Conservation (phyloP, 2,888 invertebrate genomes). For the Ectropis crepuscularia region DNA sequence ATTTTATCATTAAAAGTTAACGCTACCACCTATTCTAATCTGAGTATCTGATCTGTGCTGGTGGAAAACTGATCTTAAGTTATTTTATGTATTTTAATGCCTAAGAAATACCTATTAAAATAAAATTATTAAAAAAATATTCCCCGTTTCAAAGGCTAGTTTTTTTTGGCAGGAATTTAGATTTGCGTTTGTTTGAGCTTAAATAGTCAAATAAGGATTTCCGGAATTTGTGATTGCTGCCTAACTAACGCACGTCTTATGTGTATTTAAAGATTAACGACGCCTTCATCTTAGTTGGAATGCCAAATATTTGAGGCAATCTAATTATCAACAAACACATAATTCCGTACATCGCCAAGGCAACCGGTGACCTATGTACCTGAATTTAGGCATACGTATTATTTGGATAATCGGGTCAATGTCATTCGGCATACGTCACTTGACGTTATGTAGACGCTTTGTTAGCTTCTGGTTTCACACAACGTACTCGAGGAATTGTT, state of each 20-base stretch:
- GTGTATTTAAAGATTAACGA: slow-evolving; percentile 17
- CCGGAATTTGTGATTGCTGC: slow-evolving; percentile 7
- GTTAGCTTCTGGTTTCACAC: slow-evolving; percentile 12
- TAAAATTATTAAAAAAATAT: background rate
- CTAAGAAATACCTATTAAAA: background rate
- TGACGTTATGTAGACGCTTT: background rate
- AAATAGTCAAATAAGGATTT: slow-evolving; percentile 14
- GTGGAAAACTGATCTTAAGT: too few species aligned
- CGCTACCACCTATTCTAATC: too few species aligned
- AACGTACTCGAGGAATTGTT: slow-evolving; percentile 9
- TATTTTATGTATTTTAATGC: too few species aligned
- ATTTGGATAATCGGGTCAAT: slow-evolving; percentile 50
- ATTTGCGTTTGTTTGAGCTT: slow-evolving; percentile 4
- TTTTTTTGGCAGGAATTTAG: background rate
- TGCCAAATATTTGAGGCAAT: slow-evolving; percentile 37
- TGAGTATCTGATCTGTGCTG: too few species aligned
- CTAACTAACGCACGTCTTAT: background rate
- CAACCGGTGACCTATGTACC: slow-evolving; percentile 19
- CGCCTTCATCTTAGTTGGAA: slow-evolving; percentile 16
- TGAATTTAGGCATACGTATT: slow-evolving; percentile 27
- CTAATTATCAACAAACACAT: slow-evolving; percentile 41
- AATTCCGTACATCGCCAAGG: slow-evolving; percentile 42
- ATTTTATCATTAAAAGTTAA: too few species aligned
- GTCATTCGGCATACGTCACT: slow-evolving; percentile 30
- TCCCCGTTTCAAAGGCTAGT: background rate